phyloP scores from a whole-genome alignment of 2,113 vertebrate genomes.

The Aldabrachelys gigantea region DNA sequence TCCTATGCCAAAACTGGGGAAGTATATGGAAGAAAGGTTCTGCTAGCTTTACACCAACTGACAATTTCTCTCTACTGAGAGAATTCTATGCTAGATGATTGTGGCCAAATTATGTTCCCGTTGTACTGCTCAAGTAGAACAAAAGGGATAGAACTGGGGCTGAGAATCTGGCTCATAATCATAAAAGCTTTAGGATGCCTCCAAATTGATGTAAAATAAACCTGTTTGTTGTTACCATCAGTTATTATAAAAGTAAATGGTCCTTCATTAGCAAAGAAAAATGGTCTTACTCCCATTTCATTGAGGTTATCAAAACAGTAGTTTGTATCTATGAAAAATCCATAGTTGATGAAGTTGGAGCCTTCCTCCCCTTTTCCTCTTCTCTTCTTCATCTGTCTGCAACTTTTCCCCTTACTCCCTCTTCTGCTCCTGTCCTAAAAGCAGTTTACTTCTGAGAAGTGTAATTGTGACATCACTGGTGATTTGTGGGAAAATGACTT shows the following conservation, averaged over 20 bases:
- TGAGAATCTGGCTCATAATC: accelerated
- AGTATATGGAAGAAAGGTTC: neutral
- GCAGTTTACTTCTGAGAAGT: neutral
- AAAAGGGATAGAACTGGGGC: neutral
- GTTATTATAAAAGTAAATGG: neutral
- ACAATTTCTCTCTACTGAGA: neutral
- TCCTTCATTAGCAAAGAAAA: neutral
- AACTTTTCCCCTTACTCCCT: neutral
- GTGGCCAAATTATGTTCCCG: neutral
- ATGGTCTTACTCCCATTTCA: neutral
- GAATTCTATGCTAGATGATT: neutral
- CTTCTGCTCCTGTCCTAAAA: neutral
- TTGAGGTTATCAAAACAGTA: neutral
- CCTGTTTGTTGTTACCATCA: neutral
- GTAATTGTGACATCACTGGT: neutral
- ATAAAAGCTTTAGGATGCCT: neutral
- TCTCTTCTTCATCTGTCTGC: neutral
- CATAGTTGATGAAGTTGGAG: neutral
- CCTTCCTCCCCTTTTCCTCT: neutral
- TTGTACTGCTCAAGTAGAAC: neutral
- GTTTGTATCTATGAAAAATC: neutral
- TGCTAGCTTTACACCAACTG: neutral
- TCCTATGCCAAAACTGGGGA: neutral
- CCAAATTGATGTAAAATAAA: neutral
- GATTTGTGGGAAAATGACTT: neutral